Conservation (phyloP, 2,888 invertebrate genomes). For the Balanococcus diminutus region DNA sequence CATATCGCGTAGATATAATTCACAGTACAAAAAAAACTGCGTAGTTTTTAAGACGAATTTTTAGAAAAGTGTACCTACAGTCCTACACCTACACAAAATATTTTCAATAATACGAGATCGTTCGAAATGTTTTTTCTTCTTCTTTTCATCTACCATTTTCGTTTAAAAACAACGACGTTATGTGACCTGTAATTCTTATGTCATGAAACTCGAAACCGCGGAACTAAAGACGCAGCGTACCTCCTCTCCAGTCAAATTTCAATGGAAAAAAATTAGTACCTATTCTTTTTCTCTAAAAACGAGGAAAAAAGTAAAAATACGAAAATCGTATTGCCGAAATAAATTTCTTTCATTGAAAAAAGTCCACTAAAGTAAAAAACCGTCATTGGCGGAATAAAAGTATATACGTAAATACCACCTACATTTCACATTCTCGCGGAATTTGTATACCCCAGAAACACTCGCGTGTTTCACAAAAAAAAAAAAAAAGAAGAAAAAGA, state of each 20-base stretch:
- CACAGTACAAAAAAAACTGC: no score
- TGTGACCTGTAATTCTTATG: not conserved
- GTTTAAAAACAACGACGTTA: not conserved
- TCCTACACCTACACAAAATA: no score
- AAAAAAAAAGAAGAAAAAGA: not conserved
- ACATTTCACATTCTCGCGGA: not conserved
- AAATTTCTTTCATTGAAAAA: not conserved
- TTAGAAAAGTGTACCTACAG: no score
- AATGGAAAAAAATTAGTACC: not conserved
- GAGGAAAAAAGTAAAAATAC: not conserved
- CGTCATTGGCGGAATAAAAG: not conserved
- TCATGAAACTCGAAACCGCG: not conserved
- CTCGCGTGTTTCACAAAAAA: not conserved
- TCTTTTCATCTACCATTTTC: not conserved
- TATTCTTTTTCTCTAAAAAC: not conserved
- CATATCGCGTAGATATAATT: no score
- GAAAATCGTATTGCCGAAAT: not conserved
- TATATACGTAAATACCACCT: not conserved
- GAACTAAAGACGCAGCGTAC: not conserved
- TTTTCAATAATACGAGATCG: no score
- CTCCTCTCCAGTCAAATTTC: not conserved
- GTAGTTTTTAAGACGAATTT: no score
- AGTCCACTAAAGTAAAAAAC: not conserved
- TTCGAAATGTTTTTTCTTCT: no score
- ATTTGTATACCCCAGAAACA: not conserved